phyloP scores from a whole-genome alignment of 1,140 invertebrate species.

The Lasioglossum albipes region DNA sequence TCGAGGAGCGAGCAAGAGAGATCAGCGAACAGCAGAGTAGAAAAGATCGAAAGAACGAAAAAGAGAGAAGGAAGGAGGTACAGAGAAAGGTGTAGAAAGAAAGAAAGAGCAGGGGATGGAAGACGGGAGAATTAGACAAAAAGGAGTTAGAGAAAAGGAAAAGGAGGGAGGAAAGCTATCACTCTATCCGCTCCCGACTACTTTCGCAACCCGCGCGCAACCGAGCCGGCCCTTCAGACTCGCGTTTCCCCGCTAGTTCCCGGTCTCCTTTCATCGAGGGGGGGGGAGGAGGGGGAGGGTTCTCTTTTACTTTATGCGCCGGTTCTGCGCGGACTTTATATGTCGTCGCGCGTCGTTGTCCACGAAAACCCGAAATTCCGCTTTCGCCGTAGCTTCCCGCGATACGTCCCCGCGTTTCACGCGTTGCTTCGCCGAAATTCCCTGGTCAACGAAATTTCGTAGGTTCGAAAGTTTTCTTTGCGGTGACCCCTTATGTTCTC shows the following conservation, averaged over 20 bases:
- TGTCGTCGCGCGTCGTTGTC: conserved; percentile 37
- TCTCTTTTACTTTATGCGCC: conserved; percentile 60
- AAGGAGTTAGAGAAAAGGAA: background rate
- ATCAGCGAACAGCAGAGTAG: background rate
- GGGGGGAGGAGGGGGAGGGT: background rate
- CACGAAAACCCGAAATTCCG: conserved; percentile 54
- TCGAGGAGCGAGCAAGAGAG: background rate
- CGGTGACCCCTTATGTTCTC: background rate
- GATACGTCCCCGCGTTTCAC: conserved; percentile 35
- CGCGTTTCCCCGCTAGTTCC: conserved; percentile 51
- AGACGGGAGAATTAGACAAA: background rate
- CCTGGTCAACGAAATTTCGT: conserved; percentile 16
- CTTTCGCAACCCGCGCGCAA: conserved; percentile 50
- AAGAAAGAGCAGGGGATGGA: background rate
- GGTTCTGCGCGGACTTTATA: conserved; percentile 43
- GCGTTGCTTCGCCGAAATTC: conserved; percentile 7
- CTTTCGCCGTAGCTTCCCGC: conserved; percentile 34
- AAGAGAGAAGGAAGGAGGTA: background rate
- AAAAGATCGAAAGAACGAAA: background rate
- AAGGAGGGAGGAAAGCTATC: conserved; percentile 35
- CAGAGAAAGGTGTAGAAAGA: too few species aligned
- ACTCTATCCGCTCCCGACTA: conserved; percentile 42
- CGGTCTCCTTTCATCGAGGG: conserved; percentile 51
- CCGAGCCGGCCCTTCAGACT: conserved; percentile 55
- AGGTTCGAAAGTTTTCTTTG: background rate